Evolutionary conservation across 2,797 vertebrate species (phyloP), one percentile per base, ranked within the genome.

Genomic region (Sternarchorhynchus goeldii): DNA sequence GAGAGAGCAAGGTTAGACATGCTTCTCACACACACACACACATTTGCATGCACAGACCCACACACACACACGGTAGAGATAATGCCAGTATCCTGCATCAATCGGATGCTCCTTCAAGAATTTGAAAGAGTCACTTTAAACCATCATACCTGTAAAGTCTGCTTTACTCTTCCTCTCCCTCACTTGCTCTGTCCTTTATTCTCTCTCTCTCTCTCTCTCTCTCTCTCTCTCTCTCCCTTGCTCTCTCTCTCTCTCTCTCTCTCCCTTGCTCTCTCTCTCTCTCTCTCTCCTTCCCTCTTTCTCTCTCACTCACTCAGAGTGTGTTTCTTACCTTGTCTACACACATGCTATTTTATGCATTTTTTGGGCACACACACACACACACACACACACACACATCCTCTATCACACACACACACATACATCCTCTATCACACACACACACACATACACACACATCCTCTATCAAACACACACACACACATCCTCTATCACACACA

Each of bases 361-460:
- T 32, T 16, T n/a, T 32, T 36, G 20, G 18, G 25, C 41, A 36
- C 34, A 55, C 41, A 65, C 53, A 25, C 41, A 65, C 55, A 45
- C 59, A 31, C 64, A 66, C 45, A 57, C 34, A 20, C 32, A 34
- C 6, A 59, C 56, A 75, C 79, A 80, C 45, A 67, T 10, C n/a
- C n/a, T n/a, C n/a, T n/a, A n/a, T n/a, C n/a, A n/a, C n/a, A 73
- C 21, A 62, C 7, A 39, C 36, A 5, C 36, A 5, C 36, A 39
- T 1, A 39, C 25, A 25, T n/a, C n/a, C n/a, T n/a, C n/a, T n/a
- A 21, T 57, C 50, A 65, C 62, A 53, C 53, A 31, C 20, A 17
- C 55, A 77, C 72, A 63, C 32, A 41, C 57, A 34, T 64, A 53
- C 59, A 50, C 56, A 75, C 79, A 80, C 45, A 67, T 10, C n/a